phyloP scores from a whole-genome alignment of 2,113 vertebrate genomes.

The Nibea albiflora region DNA sequence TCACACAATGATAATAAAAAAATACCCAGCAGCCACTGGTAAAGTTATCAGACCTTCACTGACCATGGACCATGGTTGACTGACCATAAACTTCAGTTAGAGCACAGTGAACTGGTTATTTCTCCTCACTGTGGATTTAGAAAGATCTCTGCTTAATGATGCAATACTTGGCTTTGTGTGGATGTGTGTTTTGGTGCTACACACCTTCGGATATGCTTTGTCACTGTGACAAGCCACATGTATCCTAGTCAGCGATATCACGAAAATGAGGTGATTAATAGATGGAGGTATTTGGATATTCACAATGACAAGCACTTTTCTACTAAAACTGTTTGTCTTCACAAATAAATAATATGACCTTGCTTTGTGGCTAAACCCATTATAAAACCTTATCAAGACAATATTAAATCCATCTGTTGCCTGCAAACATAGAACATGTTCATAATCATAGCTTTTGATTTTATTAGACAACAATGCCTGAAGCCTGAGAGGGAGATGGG shows the following conservation, averaged over 20 bases:
- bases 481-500: conserved; percentile 10
- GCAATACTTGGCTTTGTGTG: conserved; percentile 35
- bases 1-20: not conserved
- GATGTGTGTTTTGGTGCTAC: not conserved
- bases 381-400: not conserved
- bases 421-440: conserved; percentile 33
- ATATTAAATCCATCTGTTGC: conserved; percentile 23
- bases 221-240: conserved; percentile 32
- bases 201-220: conserved; percentile 26
- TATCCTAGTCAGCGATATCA: not conserved
- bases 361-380: not conserved
- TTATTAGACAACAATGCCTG: conserved; percentile 52
- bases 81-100: not conserved
- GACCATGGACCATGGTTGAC: not conserved
- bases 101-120: no score
- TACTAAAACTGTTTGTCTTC: not conserved
- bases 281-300: not conserved
- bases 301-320: not conserved
- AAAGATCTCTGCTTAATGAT: conserved; percentile 17
- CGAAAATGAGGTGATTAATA: not conserved
- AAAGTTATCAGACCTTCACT: not conserved
- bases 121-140: no score
- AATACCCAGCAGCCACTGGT: not conserved
- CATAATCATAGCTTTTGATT: conserved; percentile 53
- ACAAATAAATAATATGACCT: not conserved